Evolutionary conservation across 2,797 vertebrate species (phyloP).

Genomic region (Sorex maritimensis): DNA sequence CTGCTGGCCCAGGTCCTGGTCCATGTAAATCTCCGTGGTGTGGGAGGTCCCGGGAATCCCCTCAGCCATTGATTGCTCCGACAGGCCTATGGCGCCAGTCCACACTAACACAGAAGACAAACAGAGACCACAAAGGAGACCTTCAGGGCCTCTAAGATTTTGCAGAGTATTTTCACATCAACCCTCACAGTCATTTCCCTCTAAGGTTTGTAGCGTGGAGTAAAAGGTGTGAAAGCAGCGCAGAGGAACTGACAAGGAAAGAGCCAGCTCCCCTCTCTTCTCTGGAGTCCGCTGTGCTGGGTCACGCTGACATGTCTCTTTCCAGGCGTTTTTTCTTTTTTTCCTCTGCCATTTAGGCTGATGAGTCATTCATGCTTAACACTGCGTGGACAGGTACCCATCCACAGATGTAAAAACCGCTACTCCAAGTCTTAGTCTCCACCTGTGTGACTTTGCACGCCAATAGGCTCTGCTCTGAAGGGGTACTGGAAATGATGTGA

Average conservation of each 20-base stretch:
- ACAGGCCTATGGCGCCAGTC: constrained; percentile 44
- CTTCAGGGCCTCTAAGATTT: neutral
- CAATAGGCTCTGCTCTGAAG: neutral
- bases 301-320: neutral
- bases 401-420: no score
- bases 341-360: neutral
- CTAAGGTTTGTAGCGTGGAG: neutral
- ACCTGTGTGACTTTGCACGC: neutral
- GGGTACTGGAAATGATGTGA: neutral
- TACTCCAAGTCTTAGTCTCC: neutral
- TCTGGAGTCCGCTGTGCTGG: neutral
- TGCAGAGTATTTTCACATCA: neutral
- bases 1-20: constrained; percentile 74
- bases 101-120: constrained; percentile 64
- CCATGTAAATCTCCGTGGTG: constrained; percentile 59
- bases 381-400: no score
- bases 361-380: neutral
- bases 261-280: fast-evolving
- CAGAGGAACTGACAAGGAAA: neutral
- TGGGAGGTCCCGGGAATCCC: neutral
- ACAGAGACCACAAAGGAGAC: neutral
- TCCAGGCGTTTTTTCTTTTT: neutral
- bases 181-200: neutral
- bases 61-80: neutral
- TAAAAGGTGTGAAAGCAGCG: neutral